Percentiles rank a stretch among this genome's conserved stretches.
Conservation (phyloP, 2,888 invertebrate genomes). For the Elegia similella region DNA sequence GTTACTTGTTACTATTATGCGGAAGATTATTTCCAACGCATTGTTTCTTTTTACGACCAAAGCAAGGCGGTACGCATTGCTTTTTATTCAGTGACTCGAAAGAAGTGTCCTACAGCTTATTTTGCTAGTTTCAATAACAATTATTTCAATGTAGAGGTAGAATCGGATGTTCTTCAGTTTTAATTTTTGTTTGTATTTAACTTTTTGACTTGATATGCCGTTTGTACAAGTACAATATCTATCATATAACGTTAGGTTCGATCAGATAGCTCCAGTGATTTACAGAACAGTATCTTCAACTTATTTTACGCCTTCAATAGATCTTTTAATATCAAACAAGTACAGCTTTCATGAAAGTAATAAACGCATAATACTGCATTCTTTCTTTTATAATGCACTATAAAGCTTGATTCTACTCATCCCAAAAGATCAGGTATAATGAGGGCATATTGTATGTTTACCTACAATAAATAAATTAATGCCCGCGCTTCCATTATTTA, state of each 20-base stretch:
- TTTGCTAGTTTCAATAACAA: too few species aligned
- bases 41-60: too few species aligned
- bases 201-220: too few species aligned
- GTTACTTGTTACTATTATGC: not conserved
- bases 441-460: slow-evolving; percentile 41
- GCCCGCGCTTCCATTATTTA: slow-evolving; percentile 21
- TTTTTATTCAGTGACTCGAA: too few species aligned
- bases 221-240: too few species aligned
- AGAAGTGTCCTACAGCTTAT: too few species aligned
- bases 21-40: not conserved
- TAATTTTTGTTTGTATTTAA: too few species aligned
- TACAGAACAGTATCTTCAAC: slow-evolving; percentile 12
- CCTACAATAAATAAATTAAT: slow-evolving; percentile 30
- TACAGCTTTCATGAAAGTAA: not conserved
- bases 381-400: slow-evolving; percentile 16
- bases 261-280: not conserved
- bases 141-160: too few species aligned
- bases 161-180: too few species aligned
- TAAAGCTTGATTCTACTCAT: slow-evolving; percentile 20
- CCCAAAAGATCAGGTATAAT: slow-evolving; percentile 29
- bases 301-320: not conserved
- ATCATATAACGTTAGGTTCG: too few species aligned
- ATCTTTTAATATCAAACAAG: not conserved
- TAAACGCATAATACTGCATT: slow-evolving; percentile 1
- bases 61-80: too few species aligned